phyloP scores from a whole-genome alignment of 2,113 vertebrate species.

The Synodontis membranacea region DNA sequence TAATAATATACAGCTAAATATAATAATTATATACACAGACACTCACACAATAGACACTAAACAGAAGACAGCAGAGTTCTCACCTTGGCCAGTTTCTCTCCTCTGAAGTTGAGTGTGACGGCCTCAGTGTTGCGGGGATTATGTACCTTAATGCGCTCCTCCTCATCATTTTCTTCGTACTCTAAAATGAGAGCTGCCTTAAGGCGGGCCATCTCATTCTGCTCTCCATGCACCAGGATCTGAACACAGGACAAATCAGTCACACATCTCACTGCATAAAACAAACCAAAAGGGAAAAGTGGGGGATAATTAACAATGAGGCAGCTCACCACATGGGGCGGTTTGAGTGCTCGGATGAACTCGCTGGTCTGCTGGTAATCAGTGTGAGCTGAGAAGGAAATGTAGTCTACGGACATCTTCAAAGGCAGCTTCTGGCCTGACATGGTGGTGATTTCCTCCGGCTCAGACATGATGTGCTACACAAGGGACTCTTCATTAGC shows the following conservation, averaged over 20 bases:
- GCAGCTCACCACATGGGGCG: conserved; percentile 89
- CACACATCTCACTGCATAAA: not conserved
- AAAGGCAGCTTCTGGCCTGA: conserved; percentile 96
- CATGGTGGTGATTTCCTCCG: conserved; percentile 98
- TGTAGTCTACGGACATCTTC: conserved; percentile 99
- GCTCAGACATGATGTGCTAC: conserved; percentile 99
- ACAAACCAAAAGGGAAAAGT: not conserved
- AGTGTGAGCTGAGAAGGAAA: conserved; percentile 98
- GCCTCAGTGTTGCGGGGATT: conserved; percentile 96
- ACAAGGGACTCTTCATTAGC: not conserved
- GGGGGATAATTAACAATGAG: not conserved
- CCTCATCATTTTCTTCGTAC: conserved; percentile 96
- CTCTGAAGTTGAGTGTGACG: conserved; percentile 94
- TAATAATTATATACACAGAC: not conserved
- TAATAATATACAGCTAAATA: not conserved
- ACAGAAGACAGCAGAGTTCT: not conserved
- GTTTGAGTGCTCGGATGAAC: conserved; percentile 96
- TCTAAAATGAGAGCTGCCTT: conserved; percentile 95
- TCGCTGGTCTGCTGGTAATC: conserved; percentile 99
- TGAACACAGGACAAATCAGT: conserved; percentile 54
- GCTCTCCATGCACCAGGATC: conserved; percentile 96
- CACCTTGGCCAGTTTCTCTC: conserved; percentile 98
- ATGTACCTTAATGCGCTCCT: conserved; percentile 95
- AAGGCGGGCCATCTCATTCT: conserved; percentile 97
- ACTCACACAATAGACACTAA: not conserved